Percentiles rank a stretch among this genome's conserved stretches.
phyloP scores from a whole-genome alignment of 2,888 invertebrate species.

The Folsomia candida region DNA sequence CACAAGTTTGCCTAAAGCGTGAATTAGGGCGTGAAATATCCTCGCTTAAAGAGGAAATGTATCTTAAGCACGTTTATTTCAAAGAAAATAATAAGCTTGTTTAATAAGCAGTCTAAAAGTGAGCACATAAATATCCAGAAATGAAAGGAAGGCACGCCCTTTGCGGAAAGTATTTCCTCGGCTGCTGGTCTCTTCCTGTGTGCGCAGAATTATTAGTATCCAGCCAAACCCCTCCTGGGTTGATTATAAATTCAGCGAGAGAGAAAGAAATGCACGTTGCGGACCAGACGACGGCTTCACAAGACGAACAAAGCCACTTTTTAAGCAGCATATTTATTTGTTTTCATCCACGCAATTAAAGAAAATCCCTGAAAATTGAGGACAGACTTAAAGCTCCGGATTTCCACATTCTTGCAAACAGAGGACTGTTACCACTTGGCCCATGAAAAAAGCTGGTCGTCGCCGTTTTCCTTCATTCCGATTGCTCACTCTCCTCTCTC shows the following conservation, averaged over 20 bases:
- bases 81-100: background rate
- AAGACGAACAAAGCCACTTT: background rate
- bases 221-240: background rate
- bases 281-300: background rate
- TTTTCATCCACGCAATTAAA: slow-evolving; percentile 22
- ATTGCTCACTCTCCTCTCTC: background rate
- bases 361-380: slow-evolving; percentile 24
- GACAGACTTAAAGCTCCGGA: slow-evolving; percentile 8
- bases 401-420: background rate
- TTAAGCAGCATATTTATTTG: slow-evolving; percentile 10
- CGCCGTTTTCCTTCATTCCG: background rate
- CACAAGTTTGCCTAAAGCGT: background rate
- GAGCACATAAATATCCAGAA: background rate
- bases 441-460: background rate
- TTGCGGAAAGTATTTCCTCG: background rate
- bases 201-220: background rate
- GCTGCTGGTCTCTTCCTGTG: background rate
- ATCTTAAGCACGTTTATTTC: background rate
- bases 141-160: slow-evolving; percentile 1
- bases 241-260: background rate
- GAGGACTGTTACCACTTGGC: background rate
- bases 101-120: background rate
- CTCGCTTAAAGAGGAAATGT: background rate
- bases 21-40: background rate
- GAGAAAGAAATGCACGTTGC: background rate